Evolutionary conservation across 2,888 invertebrate species (phyloP).

Genomic region (Escarpia spicata): DNA sequence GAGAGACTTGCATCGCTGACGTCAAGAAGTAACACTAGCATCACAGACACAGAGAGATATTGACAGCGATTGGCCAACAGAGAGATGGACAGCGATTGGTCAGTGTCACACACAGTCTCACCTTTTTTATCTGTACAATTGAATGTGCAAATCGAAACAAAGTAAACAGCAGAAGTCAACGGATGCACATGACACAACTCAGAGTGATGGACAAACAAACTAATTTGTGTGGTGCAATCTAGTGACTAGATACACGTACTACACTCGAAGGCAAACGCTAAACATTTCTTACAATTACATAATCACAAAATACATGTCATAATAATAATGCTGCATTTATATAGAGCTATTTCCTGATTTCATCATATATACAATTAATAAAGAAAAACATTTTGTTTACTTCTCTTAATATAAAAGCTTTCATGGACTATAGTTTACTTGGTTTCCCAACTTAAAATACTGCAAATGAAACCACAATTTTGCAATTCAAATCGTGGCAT

Average conservation of each 20-base stretch:
- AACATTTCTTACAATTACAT: neutral
- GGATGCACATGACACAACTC: neutral
- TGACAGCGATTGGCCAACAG: neutral
- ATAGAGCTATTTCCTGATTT: too few species aligned
- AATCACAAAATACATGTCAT: neutral
- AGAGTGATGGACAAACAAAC: neutral
- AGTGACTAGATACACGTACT: neutral
- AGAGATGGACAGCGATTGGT: constrained; percentile 13
- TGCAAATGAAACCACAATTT: neutral
- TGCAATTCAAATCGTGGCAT: neutral
- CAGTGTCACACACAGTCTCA: neutral
- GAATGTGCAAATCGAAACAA: constrained; percentile 13
- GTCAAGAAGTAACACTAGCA: neutral
- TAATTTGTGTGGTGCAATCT: neutral
- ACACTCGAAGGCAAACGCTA: neutral
- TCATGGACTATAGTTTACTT: neutral
- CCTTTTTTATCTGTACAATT: neutral
- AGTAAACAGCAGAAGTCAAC: neutral
- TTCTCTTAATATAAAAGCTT: neutral
- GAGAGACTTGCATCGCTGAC: neutral
- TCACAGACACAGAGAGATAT: neutral
- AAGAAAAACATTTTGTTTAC: neutral
- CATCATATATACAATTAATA: too few species aligned
- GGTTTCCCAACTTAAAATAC: neutral
- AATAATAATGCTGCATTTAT: neutral